A percentile compares a stretch with the other conserved stretches of the same genome.
phyloP scores from a whole-genome alignment of 2,888 invertebrate species.

The Erebia palarica region DNA sequence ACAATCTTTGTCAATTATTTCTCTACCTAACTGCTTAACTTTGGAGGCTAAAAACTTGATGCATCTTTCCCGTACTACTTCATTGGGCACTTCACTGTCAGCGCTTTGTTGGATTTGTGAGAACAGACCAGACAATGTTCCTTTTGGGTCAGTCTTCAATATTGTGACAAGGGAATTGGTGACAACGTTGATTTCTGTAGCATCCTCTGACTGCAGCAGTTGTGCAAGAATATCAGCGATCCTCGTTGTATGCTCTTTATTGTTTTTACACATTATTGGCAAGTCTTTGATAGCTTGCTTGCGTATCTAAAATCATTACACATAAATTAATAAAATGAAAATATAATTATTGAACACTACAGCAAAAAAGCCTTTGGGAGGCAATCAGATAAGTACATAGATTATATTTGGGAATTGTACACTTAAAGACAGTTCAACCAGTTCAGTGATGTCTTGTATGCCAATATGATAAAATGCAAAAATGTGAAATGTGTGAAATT shows the following conservation, averaged over 20 bases:
- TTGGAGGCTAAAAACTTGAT: slow-evolving; percentile 94
- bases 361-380: too few relatives aligned
- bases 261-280: slow-evolving; percentile 92
- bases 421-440: too few relatives aligned
- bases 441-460: too few relatives aligned
- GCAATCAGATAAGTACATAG: too few relatives aligned
- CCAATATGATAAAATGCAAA: too few relatives aligned
- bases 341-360: not conserved
- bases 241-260: slow-evolving; percentile 90
- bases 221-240: slow-evolving; percentile 97
- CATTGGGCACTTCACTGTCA: slow-evolving; percentile 81
- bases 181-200: slow-evolving; percentile 91
- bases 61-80: slow-evolving; percentile 91
- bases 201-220: slow-evolving; percentile 92
- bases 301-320: slow-evolving; percentile 86
- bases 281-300: slow-evolving; percentile 97
- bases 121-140: slow-evolving; percentile 81
- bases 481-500: too few relatives aligned
- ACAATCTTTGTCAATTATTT: slow-evolving; percentile 90
- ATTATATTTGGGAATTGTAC: too few relatives aligned
- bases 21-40: slow-evolving; percentile 89
- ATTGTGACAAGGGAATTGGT: slow-evolving; percentile 91
- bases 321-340: not conserved
- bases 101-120: slow-evolving; percentile 80
- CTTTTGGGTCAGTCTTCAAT: slow-evolving; percentile 88